phyloP scores from a whole-genome alignment of 2,888 invertebrate genomes.

The Drosophila mimetica region DNA sequence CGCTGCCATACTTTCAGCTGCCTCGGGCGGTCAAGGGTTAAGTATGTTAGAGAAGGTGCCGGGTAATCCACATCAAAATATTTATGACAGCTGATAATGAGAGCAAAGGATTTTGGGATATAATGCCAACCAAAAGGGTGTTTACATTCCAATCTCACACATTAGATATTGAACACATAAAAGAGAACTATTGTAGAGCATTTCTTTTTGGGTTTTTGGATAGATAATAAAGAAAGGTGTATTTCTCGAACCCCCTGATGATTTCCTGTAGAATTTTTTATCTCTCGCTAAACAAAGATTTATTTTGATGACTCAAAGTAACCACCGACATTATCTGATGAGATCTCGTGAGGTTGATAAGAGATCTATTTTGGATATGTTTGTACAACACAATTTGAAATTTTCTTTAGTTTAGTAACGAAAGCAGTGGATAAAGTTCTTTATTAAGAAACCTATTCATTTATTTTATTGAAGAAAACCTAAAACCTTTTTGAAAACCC shows the following conservation, averaged over 20 bases:
- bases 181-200: background rate
- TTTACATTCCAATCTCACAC: constrained; percentile 25
- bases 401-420: background rate
- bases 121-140: constrained; percentile 12
- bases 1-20: constrained; percentile 36
- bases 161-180: background rate
- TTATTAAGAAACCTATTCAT: too few species aligned
- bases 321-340: constrained; percentile 7
- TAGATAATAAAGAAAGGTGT: constrained; percentile 5
- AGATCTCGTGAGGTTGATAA: constrained; percentile 30
- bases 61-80: constrained; percentile 35
- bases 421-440: background rate
- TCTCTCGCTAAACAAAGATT: constrained; percentile 19
- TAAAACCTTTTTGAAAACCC: too few species aligned
- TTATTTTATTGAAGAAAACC: too few species aligned
- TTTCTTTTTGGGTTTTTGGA: constrained; percentile 7
- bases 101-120: constrained; percentile 17
- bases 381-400: background rate
- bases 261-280: constrained; percentile 9
- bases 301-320: constrained; percentile 42
- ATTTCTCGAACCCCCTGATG: background rate
- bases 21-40: constrained; percentile 22
- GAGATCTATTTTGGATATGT: background rate
- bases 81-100: constrained; percentile 36
- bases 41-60: constrained; percentile 10